These are phyloP conservation scores for Latrodectus hesperus DNA, from an alignment of 2,888 invertebrate genomes.

Conservation along the genomic window DNA sequence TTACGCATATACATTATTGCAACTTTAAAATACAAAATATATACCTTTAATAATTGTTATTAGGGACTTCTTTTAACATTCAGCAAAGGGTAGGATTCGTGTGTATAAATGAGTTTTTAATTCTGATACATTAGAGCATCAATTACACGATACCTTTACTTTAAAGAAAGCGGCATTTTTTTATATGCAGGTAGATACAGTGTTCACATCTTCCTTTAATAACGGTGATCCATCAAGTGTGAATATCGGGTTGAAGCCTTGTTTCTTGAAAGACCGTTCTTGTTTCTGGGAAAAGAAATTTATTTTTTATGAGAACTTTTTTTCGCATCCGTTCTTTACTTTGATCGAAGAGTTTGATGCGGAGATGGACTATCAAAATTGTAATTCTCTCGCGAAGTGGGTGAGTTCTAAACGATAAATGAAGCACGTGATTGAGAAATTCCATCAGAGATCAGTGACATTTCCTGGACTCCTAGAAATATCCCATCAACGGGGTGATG, in stretches of 20 bases:
- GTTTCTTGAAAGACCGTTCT: background rate
- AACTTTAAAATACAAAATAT: conserved; percentile 67
- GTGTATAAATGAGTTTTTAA: background rate
- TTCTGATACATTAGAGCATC: background rate
- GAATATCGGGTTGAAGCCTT: background rate
- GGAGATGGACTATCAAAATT: no score
- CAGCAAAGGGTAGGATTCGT: background rate
- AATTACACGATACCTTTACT: background rate
- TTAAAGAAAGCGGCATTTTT: background rate
- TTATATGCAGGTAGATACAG: background rate
- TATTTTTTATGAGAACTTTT: no score
- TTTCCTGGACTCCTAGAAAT: no score
- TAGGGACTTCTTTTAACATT: background rate
- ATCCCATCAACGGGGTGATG: no score
- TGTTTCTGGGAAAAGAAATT: no score
- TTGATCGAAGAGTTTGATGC: no score
- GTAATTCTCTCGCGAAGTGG: no score
- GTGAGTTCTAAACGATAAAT: no score
- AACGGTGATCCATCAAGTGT: background rate
- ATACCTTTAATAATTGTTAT: conserved; percentile 52
- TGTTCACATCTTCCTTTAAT: background rate
- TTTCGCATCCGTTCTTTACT: no score
- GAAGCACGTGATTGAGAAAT: no score
- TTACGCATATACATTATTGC: conserved; percentile 55
- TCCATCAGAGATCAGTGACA: no score